Evolutionary conservation across 2,888 invertebrate genomes (phyloP).

Genomic region (Epicampocera succincta): DNA sequence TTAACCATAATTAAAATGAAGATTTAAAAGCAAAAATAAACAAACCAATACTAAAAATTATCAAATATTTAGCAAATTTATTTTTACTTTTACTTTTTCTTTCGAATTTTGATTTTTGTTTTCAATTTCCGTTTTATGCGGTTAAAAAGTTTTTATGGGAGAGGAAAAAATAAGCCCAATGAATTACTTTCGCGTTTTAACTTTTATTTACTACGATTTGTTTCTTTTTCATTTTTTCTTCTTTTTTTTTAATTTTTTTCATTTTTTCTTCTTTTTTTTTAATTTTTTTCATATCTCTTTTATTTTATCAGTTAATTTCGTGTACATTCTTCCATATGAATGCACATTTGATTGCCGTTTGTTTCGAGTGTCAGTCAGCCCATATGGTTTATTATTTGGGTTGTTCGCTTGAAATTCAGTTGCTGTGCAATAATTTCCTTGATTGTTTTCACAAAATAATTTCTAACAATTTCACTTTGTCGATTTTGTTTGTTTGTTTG

Average conservation of each 20-base stretch:
- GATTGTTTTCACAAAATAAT: conserved; percentile 43
- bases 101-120: conserved; percentile 1
- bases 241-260: neutral
- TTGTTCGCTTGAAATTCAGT: conserved; percentile 28
- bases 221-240: neutral
- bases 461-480: conserved; percentile 56
- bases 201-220: conserved; percentile 8
- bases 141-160: neutral
- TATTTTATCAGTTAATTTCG: conserved; percentile 2
- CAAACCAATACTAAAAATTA: no score
- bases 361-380: conserved; percentile 44
- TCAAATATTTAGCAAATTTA: no score
- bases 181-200: conserved; percentile 3
- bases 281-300: no score
- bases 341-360: conserved; percentile 60
- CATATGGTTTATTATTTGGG: conserved; percentile 46
- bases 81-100: conserved; percentile 5
- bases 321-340: neutral
- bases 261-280: neutral
- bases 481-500: no score
- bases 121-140: conserved; percentile 1
- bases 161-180: neutral
- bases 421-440: conserved; percentile 61
- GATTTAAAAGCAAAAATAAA: neutral
- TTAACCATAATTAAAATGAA: neutral